Percentiles rank a stretch among this genome's conserved stretches.
These are phyloP conservation scores for Eumacrocentrus americanus DNA, from an alignment of 2,888 invertebrate genomes.

Conservation along the genomic window DNA sequence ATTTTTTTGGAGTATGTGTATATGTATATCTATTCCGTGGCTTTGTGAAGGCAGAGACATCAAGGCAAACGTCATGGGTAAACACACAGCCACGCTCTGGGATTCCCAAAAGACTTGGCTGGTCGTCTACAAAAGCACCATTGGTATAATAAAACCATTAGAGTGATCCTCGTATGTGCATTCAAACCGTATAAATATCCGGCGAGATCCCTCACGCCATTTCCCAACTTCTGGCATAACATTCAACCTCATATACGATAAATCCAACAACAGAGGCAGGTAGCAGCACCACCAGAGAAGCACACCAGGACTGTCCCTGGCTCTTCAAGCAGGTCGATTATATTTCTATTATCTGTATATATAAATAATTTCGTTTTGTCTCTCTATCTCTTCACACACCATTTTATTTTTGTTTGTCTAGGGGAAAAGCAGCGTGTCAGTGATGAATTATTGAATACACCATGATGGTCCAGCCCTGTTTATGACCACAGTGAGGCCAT, in stretches of 20 bases:
- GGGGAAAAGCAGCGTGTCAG: constrained; percentile 7
- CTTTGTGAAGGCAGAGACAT: not conserved
- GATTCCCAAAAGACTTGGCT: constrained; percentile 17
- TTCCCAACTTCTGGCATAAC: constrained; percentile 59
- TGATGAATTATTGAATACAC: constrained; percentile 26
- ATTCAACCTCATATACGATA: constrained; percentile 54
- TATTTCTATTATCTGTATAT: not conserved
- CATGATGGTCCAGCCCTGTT: constrained; percentile 15
- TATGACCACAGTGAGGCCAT: constrained; percentile 12
- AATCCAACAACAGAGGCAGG: constrained; percentile 47
- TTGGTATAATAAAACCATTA: constrained; percentile 62
- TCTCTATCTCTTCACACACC: too few species aligned
- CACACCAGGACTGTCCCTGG: too few species aligned
- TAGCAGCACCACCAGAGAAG: too few species aligned
- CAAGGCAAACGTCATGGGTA: not conserved
- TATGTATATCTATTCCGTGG: not conserved
- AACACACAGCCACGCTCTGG: not conserved
- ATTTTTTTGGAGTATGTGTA: too few species aligned
- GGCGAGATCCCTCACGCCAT: constrained; percentile 56
- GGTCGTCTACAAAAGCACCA: constrained; percentile 34
- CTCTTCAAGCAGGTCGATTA: not conserved
- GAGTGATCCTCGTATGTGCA: constrained; percentile 61
- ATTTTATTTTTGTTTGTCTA: not conserved
- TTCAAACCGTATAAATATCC: constrained; percentile 62
- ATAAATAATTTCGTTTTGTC: not conserved